A percentile compares a stretch with the other conserved stretches of the same genome.
These are phyloP conservation scores for Scyliorhinus canicula DNA, from an alignment of 2,797 vertebrate genomes.

Conservation along the genomic window DNA sequence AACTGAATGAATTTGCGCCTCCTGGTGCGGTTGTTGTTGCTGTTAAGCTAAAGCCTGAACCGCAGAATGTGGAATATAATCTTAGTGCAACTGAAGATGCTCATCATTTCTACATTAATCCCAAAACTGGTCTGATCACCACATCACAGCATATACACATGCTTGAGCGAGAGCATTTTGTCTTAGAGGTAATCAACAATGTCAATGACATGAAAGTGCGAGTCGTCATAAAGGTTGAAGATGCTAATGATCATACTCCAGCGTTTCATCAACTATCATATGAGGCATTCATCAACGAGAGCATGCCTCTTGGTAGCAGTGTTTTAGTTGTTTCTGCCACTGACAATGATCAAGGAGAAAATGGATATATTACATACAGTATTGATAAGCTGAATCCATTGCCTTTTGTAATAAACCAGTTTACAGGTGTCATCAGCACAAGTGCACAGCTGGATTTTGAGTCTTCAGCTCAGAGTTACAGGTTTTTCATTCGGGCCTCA, in stretches of 20 bases:
- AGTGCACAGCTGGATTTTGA: slow-evolving; percentile 88
- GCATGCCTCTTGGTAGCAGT: slow-evolving; percentile 68
- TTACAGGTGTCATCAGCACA: slow-evolving; percentile 82
- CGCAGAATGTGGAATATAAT: slow-evolving; percentile 74
- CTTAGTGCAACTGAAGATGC: slow-evolving; percentile 70
- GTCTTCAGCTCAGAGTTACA: slow-evolving; percentile 79
- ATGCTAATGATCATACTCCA: slow-evolving; percentile 86
- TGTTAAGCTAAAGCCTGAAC: slow-evolving; percentile 74
- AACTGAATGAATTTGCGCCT: slow-evolving; percentile 84
- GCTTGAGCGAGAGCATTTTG: slow-evolving; percentile 66
- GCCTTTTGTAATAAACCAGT: slow-evolving; percentile 90
- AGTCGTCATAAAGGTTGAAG: slow-evolving; percentile 71
- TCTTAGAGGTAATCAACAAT: slow-evolving; percentile 69
- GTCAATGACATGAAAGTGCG: slow-evolving; percentile 67
- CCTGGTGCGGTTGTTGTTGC: slow-evolving; percentile 74
- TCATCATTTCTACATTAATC: slow-evolving; percentile 76
- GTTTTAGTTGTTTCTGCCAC: slow-evolving; percentile 74
- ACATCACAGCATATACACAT: slow-evolving; percentile 72
- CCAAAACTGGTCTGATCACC: slow-evolving; percentile 78
- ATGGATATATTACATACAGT: slow-evolving; percentile 94
- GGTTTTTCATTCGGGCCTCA: slow-evolving; percentile 85
- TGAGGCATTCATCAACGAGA: slow-evolving; percentile 84
- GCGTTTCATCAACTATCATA: slow-evolving; percentile 76
- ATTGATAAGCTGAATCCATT: slow-evolving; percentile 77
- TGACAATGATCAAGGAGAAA: slow-evolving; percentile 86